These are phyloP conservation scores for Protobothrops mucrosquamatus DNA, from an alignment of 2,113 vertebrate genomes.

Conservation along the genomic window DNA sequence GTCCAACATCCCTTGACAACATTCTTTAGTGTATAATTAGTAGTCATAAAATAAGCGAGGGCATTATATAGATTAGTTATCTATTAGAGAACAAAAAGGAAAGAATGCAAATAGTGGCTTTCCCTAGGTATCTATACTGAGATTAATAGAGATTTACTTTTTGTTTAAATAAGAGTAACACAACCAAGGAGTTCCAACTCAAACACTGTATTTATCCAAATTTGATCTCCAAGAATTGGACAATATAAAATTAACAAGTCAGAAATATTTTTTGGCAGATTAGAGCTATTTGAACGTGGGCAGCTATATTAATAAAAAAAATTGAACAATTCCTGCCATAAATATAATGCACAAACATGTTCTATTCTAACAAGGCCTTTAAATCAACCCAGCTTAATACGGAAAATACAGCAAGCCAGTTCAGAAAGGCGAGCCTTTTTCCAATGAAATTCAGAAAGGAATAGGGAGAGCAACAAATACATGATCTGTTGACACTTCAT, in stretches of 20 bases:
- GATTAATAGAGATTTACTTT: background rate
- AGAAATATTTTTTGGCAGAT: background rate
- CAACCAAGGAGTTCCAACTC: background rate
- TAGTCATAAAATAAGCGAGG: background rate
- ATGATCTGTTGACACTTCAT: background rate
- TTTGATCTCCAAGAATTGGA: background rate
- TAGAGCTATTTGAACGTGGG: background rate
- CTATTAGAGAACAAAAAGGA: background rate
- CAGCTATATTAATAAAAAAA: background rate
- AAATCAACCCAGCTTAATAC: background rate
- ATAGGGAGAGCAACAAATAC: background rate
- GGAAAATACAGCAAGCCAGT: background rate
- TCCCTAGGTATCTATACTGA: background rate
- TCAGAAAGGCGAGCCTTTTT: background rate
- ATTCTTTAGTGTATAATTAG: background rate
- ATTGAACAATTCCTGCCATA: background rate
- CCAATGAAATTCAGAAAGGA: background rate
- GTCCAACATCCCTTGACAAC: background rate
- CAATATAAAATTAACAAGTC: background rate
- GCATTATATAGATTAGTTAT: background rate
- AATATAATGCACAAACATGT: background rate
- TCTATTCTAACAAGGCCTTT: background rate
- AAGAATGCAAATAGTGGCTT: background rate
- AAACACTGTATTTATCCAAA: background rate
- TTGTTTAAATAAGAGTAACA: background rate